Base-by-base conservation (phyloP, 2,888 invertebrate genomes). In the Dasypolia templi region DNA sequence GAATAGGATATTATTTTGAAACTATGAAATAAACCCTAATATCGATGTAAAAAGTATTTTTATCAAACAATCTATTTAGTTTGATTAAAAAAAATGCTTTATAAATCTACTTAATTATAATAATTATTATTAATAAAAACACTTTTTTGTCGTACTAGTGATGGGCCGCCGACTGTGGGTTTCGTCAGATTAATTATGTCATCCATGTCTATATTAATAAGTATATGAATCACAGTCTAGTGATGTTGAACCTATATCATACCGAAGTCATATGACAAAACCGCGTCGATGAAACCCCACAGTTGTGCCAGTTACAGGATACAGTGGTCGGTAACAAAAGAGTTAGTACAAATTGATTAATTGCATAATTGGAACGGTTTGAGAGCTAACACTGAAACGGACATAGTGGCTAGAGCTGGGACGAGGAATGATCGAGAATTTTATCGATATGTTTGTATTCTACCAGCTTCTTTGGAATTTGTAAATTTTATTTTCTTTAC, bases 291-390 rank as follows among this genome's bases (percentile, higher is more conserved):
- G 58, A 63, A 56, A 9, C 39, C 51, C 49, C 49, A 39, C 59
- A 61, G 19, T 55, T n/a, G 39, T 44, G n/a, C 56, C 55, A 49
- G 61, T 69, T 62, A 79, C 80, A 75, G 74, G 76, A 70, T 70
- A 77, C 51, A 32, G 63, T 29, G 69, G 64, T 72, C 74, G 53
- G 75, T 81, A 86, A 87, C 89, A 86, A 91, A 93, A 91, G 92
- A 93, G 92, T 93, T 92, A 88, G 77, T 75, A 79, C 85, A 87
- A 94, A 94, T 94, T 94, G 93, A 90, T 91, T 94, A 94, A 94
- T 94, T 93, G 91, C 89, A 86, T 94, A 94, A 94, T 94, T 91
- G 91, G 85, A 35, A 75, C 56, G 74, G 53, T 70, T 77, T 65
- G 75, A 81, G 78, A 81, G 70, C 72, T 83, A 65, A 72, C 70